A percentile compares a stretch with the other conserved stretches of the same genome.
Evolutionary conservation across 2,797 vertebrate species (phyloP).

Genomic region (Pantherophis vulpinus): DNA sequence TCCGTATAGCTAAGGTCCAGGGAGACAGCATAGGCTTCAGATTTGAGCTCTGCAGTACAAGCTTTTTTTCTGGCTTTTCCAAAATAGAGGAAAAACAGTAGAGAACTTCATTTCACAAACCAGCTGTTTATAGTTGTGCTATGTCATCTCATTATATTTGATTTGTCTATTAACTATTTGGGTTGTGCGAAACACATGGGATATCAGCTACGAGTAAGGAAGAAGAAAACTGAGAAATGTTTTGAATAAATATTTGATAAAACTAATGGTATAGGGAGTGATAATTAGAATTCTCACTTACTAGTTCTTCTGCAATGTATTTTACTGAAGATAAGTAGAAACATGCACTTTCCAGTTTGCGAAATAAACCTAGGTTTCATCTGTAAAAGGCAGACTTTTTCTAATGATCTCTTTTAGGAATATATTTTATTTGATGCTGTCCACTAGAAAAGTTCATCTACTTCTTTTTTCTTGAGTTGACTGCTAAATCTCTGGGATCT

Average conservation of each 20-base stretch:
- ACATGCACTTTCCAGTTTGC: constrained; percentile 32
- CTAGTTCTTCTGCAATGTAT: constrained; percentile 32
- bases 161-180: constrained; percentile 60
- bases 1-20: constrained; percentile 41
- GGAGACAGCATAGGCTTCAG: constrained; percentile 40
- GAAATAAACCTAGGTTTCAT: constrained; percentile 32
- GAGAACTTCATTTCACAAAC: constrained; percentile 40
- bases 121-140: constrained; percentile 37
- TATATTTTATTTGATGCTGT: background rate
- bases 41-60: constrained; percentile 40
- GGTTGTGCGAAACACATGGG: constrained; percentile 33
- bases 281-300: constrained; percentile 44
- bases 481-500: background rate
- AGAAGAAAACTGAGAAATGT: constrained; percentile 52
- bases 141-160: constrained; percentile 48
- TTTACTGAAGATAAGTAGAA: constrained; percentile 17
- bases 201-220: constrained; percentile 46
- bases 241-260: constrained; percentile 46
- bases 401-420: background rate
- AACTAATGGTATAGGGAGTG: constrained; percentile 5
- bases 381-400: constrained; percentile 33
- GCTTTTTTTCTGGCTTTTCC: constrained; percentile 44
- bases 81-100: constrained; percentile 19
- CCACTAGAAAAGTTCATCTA: background rate
- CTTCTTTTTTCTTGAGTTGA: background rate